Evolutionary conservation across 1,140 invertebrate species (phyloP).

Genomic region (Drosophila orosa): DNA sequence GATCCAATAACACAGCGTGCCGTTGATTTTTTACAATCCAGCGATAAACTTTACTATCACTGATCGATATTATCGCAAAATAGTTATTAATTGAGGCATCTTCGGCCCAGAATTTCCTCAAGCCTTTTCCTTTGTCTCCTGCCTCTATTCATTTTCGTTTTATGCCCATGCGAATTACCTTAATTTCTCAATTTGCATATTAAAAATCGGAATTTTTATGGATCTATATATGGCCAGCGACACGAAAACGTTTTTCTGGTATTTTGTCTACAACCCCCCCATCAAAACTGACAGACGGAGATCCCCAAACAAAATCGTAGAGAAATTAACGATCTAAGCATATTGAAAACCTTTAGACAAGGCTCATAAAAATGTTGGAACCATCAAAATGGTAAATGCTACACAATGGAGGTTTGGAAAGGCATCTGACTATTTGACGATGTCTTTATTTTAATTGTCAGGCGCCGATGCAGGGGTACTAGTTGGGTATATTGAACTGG

Average conservation of each 20-base stretch:
- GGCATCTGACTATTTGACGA: conserved; percentile 34
- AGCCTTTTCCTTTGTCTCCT: conserved; percentile 49
- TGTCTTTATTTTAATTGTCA: conserved; percentile 28
- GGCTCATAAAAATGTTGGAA: conserved; percentile 53
- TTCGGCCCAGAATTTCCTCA: conserved; percentile 28
- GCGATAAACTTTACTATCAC: conserved; percentile 75
- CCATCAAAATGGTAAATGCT: conserved; percentile 66
- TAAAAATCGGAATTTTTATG: conserved; percentile 55
- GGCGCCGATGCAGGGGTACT: background rate
- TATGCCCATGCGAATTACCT: conserved; percentile 35
- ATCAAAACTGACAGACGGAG: conserved; percentile 8
- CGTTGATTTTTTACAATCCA: conserved; percentile 77
- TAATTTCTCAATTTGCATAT: conserved; percentile 67
- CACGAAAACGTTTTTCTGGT: conserved; percentile 72
- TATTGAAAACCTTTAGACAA: conserved; percentile 57
- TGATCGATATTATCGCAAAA: conserved; percentile 78
- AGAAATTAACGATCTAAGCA: conserved; percentile 54
- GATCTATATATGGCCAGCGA: conserved; percentile 30
- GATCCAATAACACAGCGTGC: conserved; percentile 78
- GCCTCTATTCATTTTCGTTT: conserved; percentile 7
- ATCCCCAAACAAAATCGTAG: conserved; percentile 12
- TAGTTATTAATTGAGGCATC: conserved; percentile 71
- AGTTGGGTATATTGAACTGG: background rate
- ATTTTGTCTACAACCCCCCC: conserved; percentile 50
- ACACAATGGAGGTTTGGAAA: conserved; percentile 35